Evolutionary conservation across 35 echinoderm and acorn worm genomes (phyloP), one percentile per base, ranked within the genome.

Genomic region (Strongylocentrotus purpuratus): DNA sequence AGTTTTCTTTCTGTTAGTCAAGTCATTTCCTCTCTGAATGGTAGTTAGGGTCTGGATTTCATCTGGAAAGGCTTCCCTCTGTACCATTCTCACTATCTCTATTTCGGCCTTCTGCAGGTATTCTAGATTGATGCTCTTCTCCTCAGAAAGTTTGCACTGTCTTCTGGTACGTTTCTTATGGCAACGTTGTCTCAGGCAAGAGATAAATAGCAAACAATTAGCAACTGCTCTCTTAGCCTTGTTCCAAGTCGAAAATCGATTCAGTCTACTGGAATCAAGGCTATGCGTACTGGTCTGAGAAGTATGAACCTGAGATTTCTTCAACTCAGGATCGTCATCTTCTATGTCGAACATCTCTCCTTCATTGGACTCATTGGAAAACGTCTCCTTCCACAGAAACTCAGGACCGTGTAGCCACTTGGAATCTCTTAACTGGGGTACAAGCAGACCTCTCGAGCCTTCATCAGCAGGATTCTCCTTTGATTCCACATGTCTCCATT

Each of bases 381-480:
- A 28, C 2, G 46, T 88, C 46, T 31, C 32, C 32, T 95, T 61
- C 61, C 89, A 95, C 32, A 97, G 45, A 50, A 97, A 97, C 10
- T 85, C 33, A 2, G 96, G 94, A 13, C 96, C 96, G 47, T 25
- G 17, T 10, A 97, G 28, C 96, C 96, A 97, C 60, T 78, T 92
- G 32, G 96, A 96, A 31, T 61, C 47, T 12, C 32, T 85, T 9
- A 85, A 7, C 17, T 61, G 46, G 85, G 31, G 15, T 70, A 86
- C 94, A 0, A 86, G 59, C 61, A 96, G 31, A 31, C 94, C 96
- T 50, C 97, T 91, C n/a, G 97, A 96, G 1, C 93, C 87, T 17
- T 45, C 41, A 47, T 97, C 93, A 92, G 93, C 88, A 32, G 96
- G 96, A 46, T 97, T 97, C n/a, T 94, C 48, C 18, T 46, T 50